Conservation (phyloP, 2,797 vertebrate species). For the Rhynchotus rufescens region DNA sequence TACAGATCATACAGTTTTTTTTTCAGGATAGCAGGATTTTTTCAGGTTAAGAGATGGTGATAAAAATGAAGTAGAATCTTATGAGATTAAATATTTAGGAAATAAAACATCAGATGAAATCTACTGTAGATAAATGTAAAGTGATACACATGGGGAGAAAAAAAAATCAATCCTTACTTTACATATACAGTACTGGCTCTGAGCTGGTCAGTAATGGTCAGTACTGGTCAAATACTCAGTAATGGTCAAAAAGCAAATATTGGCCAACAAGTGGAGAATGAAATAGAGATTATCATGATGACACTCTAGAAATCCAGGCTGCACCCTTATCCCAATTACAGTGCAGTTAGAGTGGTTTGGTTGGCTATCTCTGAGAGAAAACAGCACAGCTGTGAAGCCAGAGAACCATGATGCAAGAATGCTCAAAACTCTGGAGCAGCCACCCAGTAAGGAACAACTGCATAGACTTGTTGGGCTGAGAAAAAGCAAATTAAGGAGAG, state of each 20-base stretch:
- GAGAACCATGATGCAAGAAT: neutral
- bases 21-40: neutral
- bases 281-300: neutral
- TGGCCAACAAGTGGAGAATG: neutral
- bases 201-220: neutral
- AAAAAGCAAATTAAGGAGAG: neutral
- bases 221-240: neutral
- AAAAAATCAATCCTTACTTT: neutral
- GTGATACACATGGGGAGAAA: neutral
- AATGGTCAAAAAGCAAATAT: neutral
- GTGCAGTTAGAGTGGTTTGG: neutral
- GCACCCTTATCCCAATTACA: neutral
- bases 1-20: neutral
- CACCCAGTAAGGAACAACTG: neutral
- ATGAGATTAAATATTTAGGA: neutral
- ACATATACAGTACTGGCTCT: neutral
- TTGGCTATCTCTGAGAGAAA: neutral
- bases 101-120: neutral
- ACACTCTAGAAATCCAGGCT: neutral
- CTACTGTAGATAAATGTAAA: neutral
- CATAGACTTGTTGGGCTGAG: neutral
- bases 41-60: neutral
- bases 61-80: neutral
- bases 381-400: neutral
- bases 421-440: neutral